phyloP scores from a whole-genome alignment of 2,888 invertebrate genomes.

The Trachelus iudaicus region DNA sequence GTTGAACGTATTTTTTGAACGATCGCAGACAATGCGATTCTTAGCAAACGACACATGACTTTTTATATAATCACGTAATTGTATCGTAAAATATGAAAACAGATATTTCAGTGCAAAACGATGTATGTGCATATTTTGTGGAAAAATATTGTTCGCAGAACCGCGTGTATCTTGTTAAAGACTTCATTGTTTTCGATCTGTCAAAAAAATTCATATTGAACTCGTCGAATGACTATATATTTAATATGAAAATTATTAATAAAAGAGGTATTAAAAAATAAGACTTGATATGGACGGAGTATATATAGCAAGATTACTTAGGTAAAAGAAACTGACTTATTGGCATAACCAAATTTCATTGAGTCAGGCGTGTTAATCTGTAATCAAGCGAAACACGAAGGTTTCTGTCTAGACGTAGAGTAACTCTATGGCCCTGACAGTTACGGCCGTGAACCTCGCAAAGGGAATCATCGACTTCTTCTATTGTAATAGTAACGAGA shows the following conservation, averaged over 20 bases:
- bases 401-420: background rate
- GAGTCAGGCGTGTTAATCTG: background rate
- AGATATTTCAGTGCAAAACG: background rate
- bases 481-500: background rate
- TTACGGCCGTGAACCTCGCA: background rate
- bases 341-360: background rate
- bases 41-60: background rate
- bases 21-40: background rate
- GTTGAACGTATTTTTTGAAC: background rate
- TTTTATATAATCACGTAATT: background rate
- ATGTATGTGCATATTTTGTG: no score
- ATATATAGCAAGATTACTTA: background rate
- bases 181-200: no score
- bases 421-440: conserved; percentile 1
- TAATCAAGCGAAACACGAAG: background rate
- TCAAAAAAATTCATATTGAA: no score
- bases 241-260: background rate
- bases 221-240: background rate
- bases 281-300: background rate
- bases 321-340: background rate
- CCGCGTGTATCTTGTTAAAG: no score
- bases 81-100: background rate
- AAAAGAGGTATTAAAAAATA: background rate
- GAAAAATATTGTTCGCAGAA: no score
- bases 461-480: background rate